Evolutionary conservation across 1,140 invertebrate genomes (phyloP).

Genomic region (Brachionus calyciflorus): DNA sequence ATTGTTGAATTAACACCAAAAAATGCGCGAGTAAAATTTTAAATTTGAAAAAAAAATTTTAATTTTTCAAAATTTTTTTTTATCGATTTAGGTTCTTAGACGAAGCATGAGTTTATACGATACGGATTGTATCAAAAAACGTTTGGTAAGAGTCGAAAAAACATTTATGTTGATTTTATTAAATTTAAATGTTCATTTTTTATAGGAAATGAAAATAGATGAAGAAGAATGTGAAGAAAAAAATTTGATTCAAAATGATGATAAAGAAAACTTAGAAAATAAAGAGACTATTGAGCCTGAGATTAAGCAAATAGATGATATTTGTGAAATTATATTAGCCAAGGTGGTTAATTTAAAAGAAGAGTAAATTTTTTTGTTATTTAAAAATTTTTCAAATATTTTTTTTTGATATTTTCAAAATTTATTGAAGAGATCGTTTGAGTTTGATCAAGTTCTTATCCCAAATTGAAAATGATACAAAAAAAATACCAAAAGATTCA

Average conservation of each 20-base stretch:
- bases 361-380: not conserved
- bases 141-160: not conserved
- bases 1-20: not conserved
- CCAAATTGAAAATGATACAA: not conserved
- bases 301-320: not conserved
- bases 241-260: not conserved
- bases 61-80: too few relatives aligned
- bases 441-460: slow-evolving; percentile 22
- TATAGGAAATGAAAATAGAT: not conserved
- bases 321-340: not conserved
- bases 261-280: not conserved
- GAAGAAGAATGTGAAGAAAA: not conserved
- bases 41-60: not conserved
- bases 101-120: not conserved
- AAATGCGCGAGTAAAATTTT: not conserved
- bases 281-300: too few relatives aligned
- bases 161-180: not conserved
- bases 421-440: not conserved
- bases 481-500: not conserved
- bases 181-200: not conserved
- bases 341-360: not conserved
- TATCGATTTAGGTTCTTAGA: not conserved
- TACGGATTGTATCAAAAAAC: not conserved
- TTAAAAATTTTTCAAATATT: not conserved
- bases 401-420: too few relatives aligned